Evolutionary conservation across 2,888 invertebrate genomes (phyloP).

Genomic region (Ommatoiulus sabulosus): DNA sequence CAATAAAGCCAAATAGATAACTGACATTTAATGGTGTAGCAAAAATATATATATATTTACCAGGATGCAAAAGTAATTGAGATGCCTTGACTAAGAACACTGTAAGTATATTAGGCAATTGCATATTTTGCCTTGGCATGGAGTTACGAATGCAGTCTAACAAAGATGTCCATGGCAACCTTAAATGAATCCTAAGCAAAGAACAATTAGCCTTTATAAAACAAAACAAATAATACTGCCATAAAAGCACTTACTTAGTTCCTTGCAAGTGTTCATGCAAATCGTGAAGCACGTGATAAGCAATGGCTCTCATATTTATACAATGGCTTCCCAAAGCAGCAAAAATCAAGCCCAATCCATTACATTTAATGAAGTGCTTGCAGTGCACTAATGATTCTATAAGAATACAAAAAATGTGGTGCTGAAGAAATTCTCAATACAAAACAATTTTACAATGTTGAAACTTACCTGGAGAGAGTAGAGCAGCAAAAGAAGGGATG

Average conservation of each 20-base stretch:
- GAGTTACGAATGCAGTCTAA: slow-evolving; percentile 6
- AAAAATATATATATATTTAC: neutral
- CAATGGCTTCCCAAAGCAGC: slow-evolving; percentile 44
- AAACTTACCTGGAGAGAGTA: slow-evolving; percentile 37
- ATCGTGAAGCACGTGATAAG: slow-evolving; percentile 42
- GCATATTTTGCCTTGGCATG: slow-evolving; percentile 14
- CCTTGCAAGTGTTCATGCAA: slow-evolving; percentile 42
- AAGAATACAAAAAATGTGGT: neutral
- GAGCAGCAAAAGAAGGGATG: neutral
- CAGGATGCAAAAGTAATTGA: neutral
- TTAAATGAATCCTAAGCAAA: slow-evolving; percentile 10
- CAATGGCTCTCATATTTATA: slow-evolving; percentile 49
- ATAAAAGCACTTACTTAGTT: neutral
- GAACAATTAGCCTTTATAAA: neutral
- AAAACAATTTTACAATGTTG: neutral
- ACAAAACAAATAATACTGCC: neutral
- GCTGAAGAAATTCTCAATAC: neutral
- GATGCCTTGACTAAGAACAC: slow-evolving; percentile 35
- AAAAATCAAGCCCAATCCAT: slow-evolving; percentile 47
- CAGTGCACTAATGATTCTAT: slow-evolving; percentile 39
- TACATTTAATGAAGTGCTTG: slow-evolving; percentile 27
- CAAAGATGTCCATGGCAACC: neutral
- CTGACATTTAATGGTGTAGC: neutral
- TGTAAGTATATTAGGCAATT: neutral
- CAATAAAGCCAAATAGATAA: neutral